A percentile compares a stretch with the other conserved stretches of the same genome.
Conservation (phyloP, 2,888 invertebrate species). For the Xestia sexstrigata region DNA sequence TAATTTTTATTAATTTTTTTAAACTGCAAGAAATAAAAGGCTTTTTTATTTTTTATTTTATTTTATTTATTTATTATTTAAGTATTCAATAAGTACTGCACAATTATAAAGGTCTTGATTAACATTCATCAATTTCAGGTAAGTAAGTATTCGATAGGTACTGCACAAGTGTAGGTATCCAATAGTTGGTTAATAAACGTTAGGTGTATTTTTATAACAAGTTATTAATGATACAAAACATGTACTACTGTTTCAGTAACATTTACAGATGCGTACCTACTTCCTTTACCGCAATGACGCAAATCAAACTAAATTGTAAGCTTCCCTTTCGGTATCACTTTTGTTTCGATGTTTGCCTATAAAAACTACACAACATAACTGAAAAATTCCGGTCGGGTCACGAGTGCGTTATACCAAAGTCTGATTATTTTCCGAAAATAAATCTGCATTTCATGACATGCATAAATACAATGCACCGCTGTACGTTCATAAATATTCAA, state of each 20-base stretch:
- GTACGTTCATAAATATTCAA: constrained; percentile 40
- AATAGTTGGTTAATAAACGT: background rate
- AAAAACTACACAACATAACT: background rate
- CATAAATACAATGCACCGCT: constrained; percentile 36
- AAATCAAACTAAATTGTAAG: constrained; percentile 11
- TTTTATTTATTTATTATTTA: too few relatives aligned
- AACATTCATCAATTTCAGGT: background rate
- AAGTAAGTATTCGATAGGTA: background rate
- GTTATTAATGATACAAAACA: constrained; percentile 2
- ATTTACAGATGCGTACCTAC: background rate
- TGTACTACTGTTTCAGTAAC: background rate
- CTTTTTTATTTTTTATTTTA: too few relatives aligned
- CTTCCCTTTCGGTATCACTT: background rate
- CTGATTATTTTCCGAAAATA: constrained; percentile 5
- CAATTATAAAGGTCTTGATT: background rate
- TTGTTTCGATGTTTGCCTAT: background rate
- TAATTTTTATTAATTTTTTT: too few relatives aligned
- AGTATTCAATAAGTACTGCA: too few relatives aligned
- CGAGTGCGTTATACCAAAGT: background rate
- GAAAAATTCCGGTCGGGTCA: background rate
- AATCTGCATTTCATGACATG: constrained; percentile 31
- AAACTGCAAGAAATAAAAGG: too few relatives aligned
- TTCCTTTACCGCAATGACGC: constrained; percentile 24
- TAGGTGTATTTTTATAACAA: background rate
- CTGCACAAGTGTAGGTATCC: background rate